A percentile compares a stretch with the other conserved stretches of the same genome.
These are phyloP conservation scores for Nebria brevicollis DNA, from an alignment of 2,888 invertebrate genomes.

Conservation along the genomic window DNA sequence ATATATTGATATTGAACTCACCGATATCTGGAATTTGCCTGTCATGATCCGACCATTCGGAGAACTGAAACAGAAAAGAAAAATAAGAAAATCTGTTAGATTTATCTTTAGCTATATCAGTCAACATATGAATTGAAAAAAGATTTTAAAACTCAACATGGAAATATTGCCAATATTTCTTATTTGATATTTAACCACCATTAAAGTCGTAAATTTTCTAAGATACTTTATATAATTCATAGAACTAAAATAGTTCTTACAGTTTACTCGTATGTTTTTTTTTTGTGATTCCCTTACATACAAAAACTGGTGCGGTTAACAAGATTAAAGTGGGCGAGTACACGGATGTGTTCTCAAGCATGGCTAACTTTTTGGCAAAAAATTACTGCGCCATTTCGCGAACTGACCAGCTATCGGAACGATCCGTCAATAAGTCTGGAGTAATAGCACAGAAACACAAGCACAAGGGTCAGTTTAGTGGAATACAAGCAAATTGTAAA, in stretches of 20 bases:
- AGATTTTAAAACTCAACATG: too few species aligned
- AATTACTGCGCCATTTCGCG: background rate
- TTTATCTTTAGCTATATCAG: too few species aligned
- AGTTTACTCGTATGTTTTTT: background rate
- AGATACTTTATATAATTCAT: too few species aligned
- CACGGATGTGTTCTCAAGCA: background rate
- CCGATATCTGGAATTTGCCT: constrained; percentile 68
- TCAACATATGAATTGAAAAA: too few species aligned
- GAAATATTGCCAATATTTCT: too few species aligned
- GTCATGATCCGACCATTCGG: constrained; percentile 71
- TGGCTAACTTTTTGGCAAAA: constrained; percentile 6
- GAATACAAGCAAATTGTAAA: constrained; percentile 25
- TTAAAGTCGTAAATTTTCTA: too few species aligned
- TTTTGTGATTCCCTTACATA: background rate
- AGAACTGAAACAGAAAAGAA: constrained; percentile 64
- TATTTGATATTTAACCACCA: too few species aligned
- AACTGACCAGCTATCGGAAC: background rate
- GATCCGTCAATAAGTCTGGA: constrained; percentile 5
- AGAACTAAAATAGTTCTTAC: too few species aligned
- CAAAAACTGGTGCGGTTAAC: background rate
- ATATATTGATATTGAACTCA: constrained; percentile 59
- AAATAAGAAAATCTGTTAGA: background rate
- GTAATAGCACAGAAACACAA: background rate
- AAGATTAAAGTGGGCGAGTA: background rate
- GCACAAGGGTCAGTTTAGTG: constrained; percentile 2